Evolutionary conservation across 1,140 invertebrate species (phyloP).

Genomic region (Phymorhynchus buccinoides): DNA sequence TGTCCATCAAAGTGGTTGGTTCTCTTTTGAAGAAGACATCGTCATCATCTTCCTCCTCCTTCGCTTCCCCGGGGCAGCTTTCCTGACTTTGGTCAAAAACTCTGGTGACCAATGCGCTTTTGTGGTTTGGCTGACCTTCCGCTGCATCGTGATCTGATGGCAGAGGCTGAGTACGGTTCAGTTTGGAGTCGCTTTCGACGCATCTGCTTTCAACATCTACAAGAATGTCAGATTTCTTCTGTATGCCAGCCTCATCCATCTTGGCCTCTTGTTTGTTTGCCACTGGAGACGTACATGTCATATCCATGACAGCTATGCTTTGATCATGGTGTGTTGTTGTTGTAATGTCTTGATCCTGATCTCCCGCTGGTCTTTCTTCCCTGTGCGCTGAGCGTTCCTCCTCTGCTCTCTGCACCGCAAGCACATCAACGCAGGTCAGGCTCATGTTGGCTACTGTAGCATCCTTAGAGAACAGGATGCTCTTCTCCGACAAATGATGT

Average conservation of each 20-base stretch:
- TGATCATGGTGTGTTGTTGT: neutral
- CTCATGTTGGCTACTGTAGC: constrained; percentile 8
- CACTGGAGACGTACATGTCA: neutral
- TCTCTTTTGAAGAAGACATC: neutral
- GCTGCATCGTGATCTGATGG: neutral
- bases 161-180: neutral
- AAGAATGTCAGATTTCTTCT: neutral
- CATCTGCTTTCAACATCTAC: neutral
- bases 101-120: neutral
- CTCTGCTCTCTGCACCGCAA: neutral
- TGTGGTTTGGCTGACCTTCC: neutral
- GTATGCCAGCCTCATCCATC: neutral
- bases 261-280: neutral
- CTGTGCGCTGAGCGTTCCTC: neutral
- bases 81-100: neutral
- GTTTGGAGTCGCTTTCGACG: too few relatives aligned
- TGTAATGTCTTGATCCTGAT: neutral
- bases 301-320: neutral
- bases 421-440: neutral
- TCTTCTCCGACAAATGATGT: neutral
- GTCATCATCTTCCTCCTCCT: neutral
- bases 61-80: neutral
- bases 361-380: neutral
- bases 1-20: constrained; percentile 9
- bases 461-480: neutral